Conservation (phyloP, 2,888 invertebrate species). For the Hedychridium roseum region DNA sequence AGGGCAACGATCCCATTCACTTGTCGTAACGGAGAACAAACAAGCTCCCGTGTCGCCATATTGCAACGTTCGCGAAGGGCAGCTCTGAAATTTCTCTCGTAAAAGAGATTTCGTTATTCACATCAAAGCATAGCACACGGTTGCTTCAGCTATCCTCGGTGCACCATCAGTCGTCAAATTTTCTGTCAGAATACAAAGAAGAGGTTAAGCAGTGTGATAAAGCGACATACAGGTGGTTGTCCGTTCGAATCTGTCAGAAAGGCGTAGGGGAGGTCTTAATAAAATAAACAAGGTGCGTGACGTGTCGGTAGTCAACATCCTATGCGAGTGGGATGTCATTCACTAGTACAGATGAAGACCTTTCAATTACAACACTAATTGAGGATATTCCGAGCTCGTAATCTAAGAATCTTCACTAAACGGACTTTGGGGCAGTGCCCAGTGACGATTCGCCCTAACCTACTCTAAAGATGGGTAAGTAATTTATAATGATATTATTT, state of each 20-base stretch:
- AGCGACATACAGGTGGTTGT: too few relatives aligned
- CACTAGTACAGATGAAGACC: conserved; percentile 21
- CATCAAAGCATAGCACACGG: too few relatives aligned
- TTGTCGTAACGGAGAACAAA: conserved; percentile 8
- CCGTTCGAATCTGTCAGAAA: conserved; percentile 8
- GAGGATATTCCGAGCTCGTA: conserved; percentile 23
- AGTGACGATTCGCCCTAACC: conserved; percentile 29
- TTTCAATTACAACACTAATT: conserved; percentile 37
- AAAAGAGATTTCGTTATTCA: too few relatives aligned
- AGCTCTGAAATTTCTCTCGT: neutral
- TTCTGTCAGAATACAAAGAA: too few relatives aligned
- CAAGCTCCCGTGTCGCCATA: conserved; percentile 19
- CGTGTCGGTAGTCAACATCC: conserved; percentile 26
- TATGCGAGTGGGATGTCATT: conserved; percentile 40
- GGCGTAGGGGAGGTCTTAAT: neutral
- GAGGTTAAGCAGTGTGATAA: too few relatives aligned
- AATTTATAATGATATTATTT: neutral
- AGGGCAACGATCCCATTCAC: conserved; percentile 30
- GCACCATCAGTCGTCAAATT: neutral
- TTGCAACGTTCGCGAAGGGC: conserved; percentile 17
- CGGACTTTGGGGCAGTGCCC: conserved; percentile 19
- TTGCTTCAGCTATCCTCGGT: neutral
- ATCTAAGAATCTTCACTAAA: conserved; percentile 24
- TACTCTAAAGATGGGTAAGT: conserved; percentile 39
- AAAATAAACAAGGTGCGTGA: conserved; percentile 25